Evolutionary conservation across 1,140 invertebrate species (phyloP), one percentile per base, ranked within the genome.

Genomic region (Bombyx mandarina): DNA sequence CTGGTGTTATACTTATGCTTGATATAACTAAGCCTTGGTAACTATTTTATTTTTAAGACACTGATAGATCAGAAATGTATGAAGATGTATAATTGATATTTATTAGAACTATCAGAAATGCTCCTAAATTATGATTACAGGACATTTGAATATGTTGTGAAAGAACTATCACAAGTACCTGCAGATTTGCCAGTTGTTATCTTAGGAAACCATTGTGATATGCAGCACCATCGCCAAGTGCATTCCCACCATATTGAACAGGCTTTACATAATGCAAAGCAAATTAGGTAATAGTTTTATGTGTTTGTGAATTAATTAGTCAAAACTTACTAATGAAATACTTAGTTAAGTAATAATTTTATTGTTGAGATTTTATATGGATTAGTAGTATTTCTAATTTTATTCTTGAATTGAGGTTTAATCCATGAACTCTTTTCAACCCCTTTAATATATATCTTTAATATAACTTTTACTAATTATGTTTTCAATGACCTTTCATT

Each of bases 1-100:
- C 94, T 86, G 98, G 97, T 51, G 97, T 98, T 7, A 96, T 99
- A 56, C 87, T 99, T 56, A 93, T 99, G 85, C 91, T 98, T 88
- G 97, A 99, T 84, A 94, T 98, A 45, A 99, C 97, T 8, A 99
- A 99, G 90, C 92, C 92, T 66, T 99, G 97, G 97, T 95, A 61
- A 45, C 4, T 35, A 3, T 9, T 7, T 9, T 47, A 45, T 47
- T 47, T 10, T 10, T 2, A 47, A 7, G 2, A 47, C 6, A 47
- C n/a, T 47, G 45, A 10, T 47, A 47, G n/a, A 9, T 47, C 8
- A 47, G n/a, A 47, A 10, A 47, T 7, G 7, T 45, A 47, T 50
- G 26, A 8, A n/a, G 4, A 50, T 18, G 7, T 3, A 12, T 22
- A 53, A 8, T n/a, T 53, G 22, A 7, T 9, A 18, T 42, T 18